phyloP scores from a whole-genome alignment of 2,888 invertebrate genomes.

The Lasioglossum malachurum region DNA sequence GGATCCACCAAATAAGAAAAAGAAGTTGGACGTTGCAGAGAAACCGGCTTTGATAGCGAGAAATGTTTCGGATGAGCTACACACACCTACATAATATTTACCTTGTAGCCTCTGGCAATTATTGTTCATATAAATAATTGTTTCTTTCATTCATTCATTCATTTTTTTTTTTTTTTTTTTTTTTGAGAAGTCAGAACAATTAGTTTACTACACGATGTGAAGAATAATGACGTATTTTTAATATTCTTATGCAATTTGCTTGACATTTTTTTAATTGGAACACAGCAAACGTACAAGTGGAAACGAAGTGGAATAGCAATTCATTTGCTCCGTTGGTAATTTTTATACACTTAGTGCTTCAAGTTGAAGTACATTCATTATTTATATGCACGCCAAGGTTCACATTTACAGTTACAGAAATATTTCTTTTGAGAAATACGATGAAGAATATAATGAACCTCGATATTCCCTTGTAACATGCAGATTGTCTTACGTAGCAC shows the following conservation, averaged over 20 bases:
- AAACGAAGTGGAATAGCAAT: not conserved
- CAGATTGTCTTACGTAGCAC: not conserved
- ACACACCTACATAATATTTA: constrained; percentile 37
- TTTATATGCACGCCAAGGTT: not conserved
- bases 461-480: not conserved
- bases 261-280: no score
- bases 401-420: not conserved
- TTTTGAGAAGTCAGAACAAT: no score
- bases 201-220: no score
- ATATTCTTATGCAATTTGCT: no score
- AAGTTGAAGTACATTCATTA: not conserved
- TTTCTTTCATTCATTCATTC: no score
- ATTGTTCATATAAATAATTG: constrained; percentile 25
- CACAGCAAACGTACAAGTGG: no score
- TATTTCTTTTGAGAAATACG: not conserved
- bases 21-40: constrained; percentile 12
- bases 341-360: not conserved
- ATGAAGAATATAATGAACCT: not conserved
- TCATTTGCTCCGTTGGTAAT: not conserved
- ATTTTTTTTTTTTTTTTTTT: no score
- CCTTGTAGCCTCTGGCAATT: not conserved
- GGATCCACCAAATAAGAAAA: constrained; percentile 22
- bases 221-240: no score
- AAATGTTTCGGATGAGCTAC: constrained; percentile 15
- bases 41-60: constrained; percentile 25